phyloP scores from a whole-genome alignment of 2,797 vertebrate species.

The Lutjanus campechanus region DNA sequence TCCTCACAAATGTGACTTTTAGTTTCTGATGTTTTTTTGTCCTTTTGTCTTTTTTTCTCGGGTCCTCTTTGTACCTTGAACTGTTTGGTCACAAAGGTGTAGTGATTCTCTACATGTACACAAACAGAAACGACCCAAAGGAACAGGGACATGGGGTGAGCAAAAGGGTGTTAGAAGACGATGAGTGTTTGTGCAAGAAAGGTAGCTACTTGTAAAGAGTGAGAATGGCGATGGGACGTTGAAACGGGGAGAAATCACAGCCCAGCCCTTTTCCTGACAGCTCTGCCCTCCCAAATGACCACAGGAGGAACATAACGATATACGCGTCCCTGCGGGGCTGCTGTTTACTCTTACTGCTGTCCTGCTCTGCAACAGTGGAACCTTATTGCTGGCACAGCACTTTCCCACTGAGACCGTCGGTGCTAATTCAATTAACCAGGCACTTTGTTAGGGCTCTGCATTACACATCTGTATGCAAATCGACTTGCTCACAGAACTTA shows the following conservation, averaged over 20 bases:
- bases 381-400: conserved; percentile 49
- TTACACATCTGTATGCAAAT: conserved; percentile 70
- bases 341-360: conserved; percentile 57
- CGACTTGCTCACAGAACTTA: conserved; percentile 33
- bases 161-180: conserved; percentile 48
- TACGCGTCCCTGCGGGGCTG: conserved; percentile 44
- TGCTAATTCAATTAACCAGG: conserved; percentile 73
- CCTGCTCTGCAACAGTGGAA: conserved; percentile 44
- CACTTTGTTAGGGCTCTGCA: conserved; percentile 49
- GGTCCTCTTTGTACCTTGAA: not conserved
- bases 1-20: too few species aligned
- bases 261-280: conserved; percentile 50
- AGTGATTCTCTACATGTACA: not conserved
- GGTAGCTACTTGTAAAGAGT: conserved; percentile 40
- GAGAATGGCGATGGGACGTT: conserved; percentile 53
- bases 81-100: conserved; percentile 4
- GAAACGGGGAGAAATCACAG: conserved; percentile 47
- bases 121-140: conserved; percentile 4
- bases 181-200: conserved; percentile 51
- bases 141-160: conserved; percentile 30
- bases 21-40: not conserved
- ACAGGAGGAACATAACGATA: conserved; percentile 53
- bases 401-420: conserved; percentile 52
- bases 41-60: not conserved
- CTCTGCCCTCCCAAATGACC: conserved; percentile 47